Evolutionary conservation across 2,888 invertebrate species (phyloP), one percentile per base, ranked within the genome.

Genomic region (Drosophila mayaguana): DNA sequence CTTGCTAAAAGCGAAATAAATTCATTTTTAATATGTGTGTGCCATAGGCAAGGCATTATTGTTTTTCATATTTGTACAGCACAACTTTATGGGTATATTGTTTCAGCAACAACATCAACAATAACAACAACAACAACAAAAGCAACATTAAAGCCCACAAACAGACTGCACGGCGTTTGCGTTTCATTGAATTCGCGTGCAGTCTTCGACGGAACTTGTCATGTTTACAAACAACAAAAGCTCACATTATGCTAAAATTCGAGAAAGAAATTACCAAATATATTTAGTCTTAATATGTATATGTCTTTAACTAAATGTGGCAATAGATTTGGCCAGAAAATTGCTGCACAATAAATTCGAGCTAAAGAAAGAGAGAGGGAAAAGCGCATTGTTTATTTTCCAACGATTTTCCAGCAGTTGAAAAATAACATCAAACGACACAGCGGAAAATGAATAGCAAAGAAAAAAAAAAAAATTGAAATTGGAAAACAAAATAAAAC

Each of bases 371-470:
- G 4, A 50, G 28, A 50, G 32, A 4, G 11, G 18, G 16, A 18
- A 46, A 72, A 78, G 59, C 78, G 78, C 72, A 70, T 83, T 85
- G 84, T 85, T 85, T 85, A 88, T 89, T 89, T 84, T 78, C 71
- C 56, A 75, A 65, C 65, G 78, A 54, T 67, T 73, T 79, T 78
- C 72, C 70, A 62, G 48, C 63, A 63, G 75, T 70, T 78, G 87
- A 57, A 80, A 60, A 80, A 75, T 79, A 89, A 84, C 89, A 90
- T 89, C 89, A 89, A 89, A 89, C 91, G 89, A 89, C 89, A 90
- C 80, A 63, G 42, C 75, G 65, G 50, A 62, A 62, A 71, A 63
- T 56, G 32, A 40, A 51, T 43, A 68, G 61, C 42, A 51, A 40
- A 20, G 20, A 43, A 43, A 43, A 42, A 51, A 12, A 56, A 57